Base-by-base conservation (phyloP, 2,888 invertebrate species). In the Laspeyria flexula region DNA sequence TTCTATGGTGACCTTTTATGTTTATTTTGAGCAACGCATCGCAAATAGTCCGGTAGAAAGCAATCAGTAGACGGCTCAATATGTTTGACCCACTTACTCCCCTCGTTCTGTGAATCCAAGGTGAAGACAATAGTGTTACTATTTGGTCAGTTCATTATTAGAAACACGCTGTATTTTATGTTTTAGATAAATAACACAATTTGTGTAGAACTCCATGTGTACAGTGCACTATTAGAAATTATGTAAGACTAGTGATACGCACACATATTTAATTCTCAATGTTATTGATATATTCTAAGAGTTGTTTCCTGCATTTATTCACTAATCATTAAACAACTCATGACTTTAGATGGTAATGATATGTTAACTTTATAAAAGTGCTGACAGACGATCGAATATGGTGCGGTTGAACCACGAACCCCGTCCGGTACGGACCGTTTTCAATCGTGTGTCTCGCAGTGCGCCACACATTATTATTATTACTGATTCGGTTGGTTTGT, bases 1-100 rank as follows among this genome's bases (percentile, higher is more conserved):
- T 84, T 77, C 76, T 77, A 77, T 77, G 77, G 72, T 77, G 88
- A 90, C 88, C 88, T 89, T 90, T 90, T 77, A 74, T 73, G 79
- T 85, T 83, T 90, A 90, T 90, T 90, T 88, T 74, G 75, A 75
- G 86, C 80, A 59, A 62, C 78, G 74, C 77, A 79, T 81, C 77
- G 73, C 73, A 73, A 55, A 63, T 74, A 69, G 66, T 60, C 62
- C 52, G 65, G 73, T 71, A 70, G 74, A 79, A 76, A 79, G 73
- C 75, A 68, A 71, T 52, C 43, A 56, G 64, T 63, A 77, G 79
- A 79, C 82, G 70, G 66, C 63, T 81, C 75, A 80, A 79, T 77
- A 62, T 71, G 68, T 69, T 64, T 86, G 88, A 87, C 88, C 87
- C 71, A 88, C 79, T 85, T 88, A 73, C 59, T 63, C 48, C 65